These are phyloP conservation scores for Polietes domitor DNA, from an alignment of 2,888 invertebrate genomes.

Conservation along the genomic window DNA sequence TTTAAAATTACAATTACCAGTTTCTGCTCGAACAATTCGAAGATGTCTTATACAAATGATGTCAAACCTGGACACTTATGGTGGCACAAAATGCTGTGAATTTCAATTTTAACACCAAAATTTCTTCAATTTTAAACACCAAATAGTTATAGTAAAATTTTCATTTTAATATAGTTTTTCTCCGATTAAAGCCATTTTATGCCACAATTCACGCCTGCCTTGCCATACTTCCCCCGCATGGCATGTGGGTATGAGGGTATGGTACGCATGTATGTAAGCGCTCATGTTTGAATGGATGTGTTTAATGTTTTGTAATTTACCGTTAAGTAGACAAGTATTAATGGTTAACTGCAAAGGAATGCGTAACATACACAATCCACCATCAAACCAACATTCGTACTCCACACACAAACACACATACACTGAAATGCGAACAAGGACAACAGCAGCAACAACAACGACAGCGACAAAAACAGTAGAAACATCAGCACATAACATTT, in stretches of 20 bases:
- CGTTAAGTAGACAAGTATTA: constrained; percentile 80
- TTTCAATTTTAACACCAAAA: no score
- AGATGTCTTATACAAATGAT: no score
- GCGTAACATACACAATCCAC: constrained; percentile 74
- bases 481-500: constrained; percentile 16
- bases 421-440: not conserved
- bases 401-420: not conserved
- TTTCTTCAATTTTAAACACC: no score
- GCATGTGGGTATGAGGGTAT: not conserved
- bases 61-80: no score
- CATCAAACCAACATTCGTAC: constrained; percentile 21
- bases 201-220: no score
- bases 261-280: constrained; percentile 54
- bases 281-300: constrained; percentile 71
- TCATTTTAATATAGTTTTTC: no score
- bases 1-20: no score
- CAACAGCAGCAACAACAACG: not conserved
- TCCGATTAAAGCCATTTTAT: no score
- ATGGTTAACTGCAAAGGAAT: constrained; percentile 79
- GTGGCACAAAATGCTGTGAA: no score
- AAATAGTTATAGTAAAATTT: no score
- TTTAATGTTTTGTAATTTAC: constrained; percentile 80
- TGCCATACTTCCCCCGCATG: not conserved
- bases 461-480: not conserved
- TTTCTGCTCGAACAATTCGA: no score